A percentile compares a stretch with the other conserved stretches of the same genome.
These are phyloP conservation scores for Oreochromis mossambicus DNA, from an alignment of 2,797 vertebrate genomes.

Conservation along the genomic window DNA sequence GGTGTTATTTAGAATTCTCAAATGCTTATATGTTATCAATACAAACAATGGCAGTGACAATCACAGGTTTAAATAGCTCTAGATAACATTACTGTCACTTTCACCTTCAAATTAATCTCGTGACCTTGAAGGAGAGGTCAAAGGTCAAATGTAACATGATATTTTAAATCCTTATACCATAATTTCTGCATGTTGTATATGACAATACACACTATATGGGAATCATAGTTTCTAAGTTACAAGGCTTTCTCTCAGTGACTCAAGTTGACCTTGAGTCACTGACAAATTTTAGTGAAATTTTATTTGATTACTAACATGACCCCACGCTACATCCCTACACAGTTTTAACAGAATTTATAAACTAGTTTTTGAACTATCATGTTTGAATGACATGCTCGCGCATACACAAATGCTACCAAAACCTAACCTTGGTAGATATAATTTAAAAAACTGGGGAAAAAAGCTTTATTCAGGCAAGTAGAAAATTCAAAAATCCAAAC, in stretches of 20 bases:
- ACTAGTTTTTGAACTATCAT: neutral
- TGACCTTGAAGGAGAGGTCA: neutral
- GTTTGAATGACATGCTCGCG: rapidly evolving
- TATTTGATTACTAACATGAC: neutral
- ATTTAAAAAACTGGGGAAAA: neutral
- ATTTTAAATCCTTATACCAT: neutral
- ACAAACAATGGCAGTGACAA: neutral
- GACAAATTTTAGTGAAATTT: neutral
- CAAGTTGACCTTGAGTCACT: neutral
- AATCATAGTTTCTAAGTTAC: rapidly evolving
- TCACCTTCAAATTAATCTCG: neutral
- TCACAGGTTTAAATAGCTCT: neutral
- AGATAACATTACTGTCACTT: neutral
- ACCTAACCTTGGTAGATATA: neutral
- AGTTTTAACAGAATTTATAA: neutral
- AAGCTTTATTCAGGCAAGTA: neutral
- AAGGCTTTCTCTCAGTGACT: neutral
- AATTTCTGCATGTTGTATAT: rapidly evolving
- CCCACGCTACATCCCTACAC: neutral
- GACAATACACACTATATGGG: neutral
- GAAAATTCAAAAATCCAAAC: neutral
- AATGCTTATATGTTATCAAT: neutral
- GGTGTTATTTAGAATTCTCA: neutral
- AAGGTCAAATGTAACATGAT: neutral
- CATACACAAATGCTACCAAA: neutral